These are phyloP conservation scores for Torymus tubicola DNA, from an alignment of 2,888 invertebrate species.

Conservation along the genomic window DNA sequence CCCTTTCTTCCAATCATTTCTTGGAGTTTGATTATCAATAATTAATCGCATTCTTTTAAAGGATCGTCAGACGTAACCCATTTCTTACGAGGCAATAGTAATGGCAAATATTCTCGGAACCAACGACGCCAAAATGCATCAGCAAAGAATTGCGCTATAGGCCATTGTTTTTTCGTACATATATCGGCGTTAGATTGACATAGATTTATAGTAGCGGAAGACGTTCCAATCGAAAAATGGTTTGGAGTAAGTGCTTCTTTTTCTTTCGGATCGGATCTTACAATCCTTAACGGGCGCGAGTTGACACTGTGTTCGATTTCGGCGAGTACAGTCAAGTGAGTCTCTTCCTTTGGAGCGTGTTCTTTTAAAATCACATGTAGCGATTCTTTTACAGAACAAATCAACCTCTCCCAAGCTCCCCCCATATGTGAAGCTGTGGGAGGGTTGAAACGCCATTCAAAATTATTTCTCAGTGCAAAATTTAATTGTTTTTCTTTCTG, in stretches of 20 bases:
- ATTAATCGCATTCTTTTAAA: background rate
- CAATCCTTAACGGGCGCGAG: constrained; percentile 34
- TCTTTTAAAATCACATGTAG: background rate
- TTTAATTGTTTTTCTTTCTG: background rate
- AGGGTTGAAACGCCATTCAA: constrained; percentile 24
- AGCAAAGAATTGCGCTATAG: constrained; percentile 25
- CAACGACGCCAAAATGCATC: constrained; percentile 37
- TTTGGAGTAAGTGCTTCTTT: constrained; percentile 30
- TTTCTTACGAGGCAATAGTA: constrained; percentile 17
- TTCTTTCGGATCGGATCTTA: constrained; percentile 20
- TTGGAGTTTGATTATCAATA: background rate
- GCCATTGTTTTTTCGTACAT: constrained; percentile 31
- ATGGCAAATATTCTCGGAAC: constrained; percentile 30
- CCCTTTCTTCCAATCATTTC: constrained; percentile 5
- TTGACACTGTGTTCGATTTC: constrained; percentile 45
- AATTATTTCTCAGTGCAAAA: background rate
- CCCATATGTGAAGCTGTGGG: constrained; percentile 27
- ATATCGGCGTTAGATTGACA: constrained; percentile 8
- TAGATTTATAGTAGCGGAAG: no score
- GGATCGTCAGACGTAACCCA: background rate
- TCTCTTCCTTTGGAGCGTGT: constrained; percentile 20
- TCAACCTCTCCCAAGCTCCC: constrained; percentile 9
- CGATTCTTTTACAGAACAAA: background rate
- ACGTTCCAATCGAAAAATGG: no score
- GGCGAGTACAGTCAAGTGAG: constrained; percentile 8